phyloP scores from a whole-genome alignment of 2,113 vertebrate species.

The Porphyrio hochstetteri region DNA sequence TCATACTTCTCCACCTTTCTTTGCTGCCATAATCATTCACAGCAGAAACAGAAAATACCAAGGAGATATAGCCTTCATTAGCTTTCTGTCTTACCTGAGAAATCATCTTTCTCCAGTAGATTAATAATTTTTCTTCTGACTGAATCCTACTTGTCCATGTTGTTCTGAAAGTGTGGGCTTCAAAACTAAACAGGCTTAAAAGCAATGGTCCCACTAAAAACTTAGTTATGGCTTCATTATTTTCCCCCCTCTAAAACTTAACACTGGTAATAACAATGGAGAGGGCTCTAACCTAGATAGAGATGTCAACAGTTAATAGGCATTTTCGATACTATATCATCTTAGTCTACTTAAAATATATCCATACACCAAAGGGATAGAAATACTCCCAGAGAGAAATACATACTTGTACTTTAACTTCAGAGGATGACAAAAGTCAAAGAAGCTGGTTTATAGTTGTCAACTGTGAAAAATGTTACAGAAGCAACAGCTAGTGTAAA shows the following conservation, averaged over 20 bases:
- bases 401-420: background rate
- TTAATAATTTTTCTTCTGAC: background rate
- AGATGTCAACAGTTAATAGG: background rate
- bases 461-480: background rate
- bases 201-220: background rate
- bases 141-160: background rate
- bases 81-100: background rate
- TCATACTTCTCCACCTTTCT: slow-evolving; percentile 33
- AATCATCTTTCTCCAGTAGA: background rate
- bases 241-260: background rate
- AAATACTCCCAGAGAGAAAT: background rate
- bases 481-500: background rate
- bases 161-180: background rate
- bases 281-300: background rate
- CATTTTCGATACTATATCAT: background rate
- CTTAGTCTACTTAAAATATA: background rate
- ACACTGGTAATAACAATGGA: background rate
- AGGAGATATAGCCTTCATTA: background rate
- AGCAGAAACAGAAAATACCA: background rate
- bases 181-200: background rate
- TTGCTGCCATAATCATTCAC: background rate
- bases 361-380: background rate
- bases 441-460: background rate
- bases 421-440: background rate
- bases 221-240: background rate